Evolutionary conservation across 2,797 vertebrate genomes (phyloP), one percentile per base, ranked within the genome.

Genomic region (Synaphobranchus kaupii): DNA sequence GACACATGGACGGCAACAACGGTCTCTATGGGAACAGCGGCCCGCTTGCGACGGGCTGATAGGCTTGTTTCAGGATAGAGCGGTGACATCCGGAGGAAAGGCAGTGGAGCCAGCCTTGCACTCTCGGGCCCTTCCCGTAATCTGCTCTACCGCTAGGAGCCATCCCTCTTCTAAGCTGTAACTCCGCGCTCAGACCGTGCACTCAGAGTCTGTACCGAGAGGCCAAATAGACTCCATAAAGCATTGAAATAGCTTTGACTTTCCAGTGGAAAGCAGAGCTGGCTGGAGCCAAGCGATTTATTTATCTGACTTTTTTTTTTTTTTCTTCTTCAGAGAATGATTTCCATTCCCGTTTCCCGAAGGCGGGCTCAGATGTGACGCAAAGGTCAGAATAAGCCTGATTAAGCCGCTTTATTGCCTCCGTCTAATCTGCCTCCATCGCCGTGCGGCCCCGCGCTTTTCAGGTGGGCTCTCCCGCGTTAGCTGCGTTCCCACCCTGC

Each of bases 201-300:
- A 76, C 39, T 76, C 39, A 25, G 78, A 81, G 73, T 7, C 34
- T 78, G 73, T 9, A 47, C 47, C 20, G 47, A 48, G 22, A 81
- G 78, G 78, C 78, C 78, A 81, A 50, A n/a, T n/a, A 50, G 47
- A 39, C 54, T 31, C 82, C 82, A 84, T 84, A 84, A 84, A 84
- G 82, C 82, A 84, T 17, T n/a, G 81, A 54, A 83, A 83, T 50
- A 54, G 81, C 81, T 83, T 78, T 78, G 81, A 44, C 34, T 81
- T 81, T 81, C 44, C 25, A 22, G 20, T 25, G 47, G 47, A n/a
- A 4, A 81, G 44, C 34, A 25, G 47, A 50, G 47, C 17, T 12
- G 47, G 17, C 47, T 25, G 78, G 28, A 80, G 76, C 44, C 78
- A 8, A 47, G 73, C 73, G 17, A 78, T 78, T 78, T 47, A 78